These are phyloP conservation scores for Etheostoma cragini DNA, from an alignment of 2,113 vertebrate genomes.

Conservation along the genomic window DNA sequence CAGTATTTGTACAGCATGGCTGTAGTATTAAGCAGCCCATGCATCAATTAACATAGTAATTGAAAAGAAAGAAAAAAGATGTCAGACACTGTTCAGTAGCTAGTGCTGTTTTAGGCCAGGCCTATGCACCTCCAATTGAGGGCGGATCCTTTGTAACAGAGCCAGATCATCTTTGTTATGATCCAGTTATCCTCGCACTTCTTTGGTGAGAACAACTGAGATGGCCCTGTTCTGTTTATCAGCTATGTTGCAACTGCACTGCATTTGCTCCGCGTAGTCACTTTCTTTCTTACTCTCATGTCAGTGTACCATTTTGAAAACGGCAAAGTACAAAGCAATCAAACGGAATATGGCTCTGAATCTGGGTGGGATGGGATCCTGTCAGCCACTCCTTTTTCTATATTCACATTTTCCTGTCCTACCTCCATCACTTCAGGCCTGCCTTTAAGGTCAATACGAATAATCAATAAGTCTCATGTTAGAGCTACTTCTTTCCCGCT, in stretches of 20 bases:
- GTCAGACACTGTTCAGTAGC: slow-evolving; percentile 47
- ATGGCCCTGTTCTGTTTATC: slow-evolving; percentile 72
- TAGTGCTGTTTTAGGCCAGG: slow-evolving; percentile 55
- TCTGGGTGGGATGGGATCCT: background rate
- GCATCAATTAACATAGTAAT: slow-evolving; percentile 70
- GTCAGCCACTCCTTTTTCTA: background rate
- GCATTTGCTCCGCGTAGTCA: slow-evolving; percentile 44
- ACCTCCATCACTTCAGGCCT: slow-evolving; percentile 55
- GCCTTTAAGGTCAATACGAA: slow-evolving; percentile 50
- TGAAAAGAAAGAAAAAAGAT: slow-evolving; percentile 28
- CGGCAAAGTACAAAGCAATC: slow-evolving; percentile 32
- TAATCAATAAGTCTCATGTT: slow-evolving; percentile 55
- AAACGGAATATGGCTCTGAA: slow-evolving; percentile 26
- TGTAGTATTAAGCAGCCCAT: slow-evolving; percentile 52
- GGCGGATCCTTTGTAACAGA: slow-evolving; percentile 68
- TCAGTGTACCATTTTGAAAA: slow-evolving; percentile 41
- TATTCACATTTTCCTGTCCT: slow-evolving; percentile 42
- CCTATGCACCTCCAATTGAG: slow-evolving; percentile 56
- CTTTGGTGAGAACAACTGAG: slow-evolving; percentile 69
- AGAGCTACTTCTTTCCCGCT: slow-evolving; percentile 10
- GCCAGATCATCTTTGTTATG: slow-evolving; percentile 75
- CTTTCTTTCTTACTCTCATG: slow-evolving; percentile 24
- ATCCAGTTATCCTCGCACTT: slow-evolving; percentile 65
- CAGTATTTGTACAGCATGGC: slow-evolving; percentile 52
- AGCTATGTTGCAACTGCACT: slow-evolving; percentile 62